Evolutionary conservation across 2,797 vertebrate genomes (phyloP).

Genomic region (Amazona finschi): DNA sequence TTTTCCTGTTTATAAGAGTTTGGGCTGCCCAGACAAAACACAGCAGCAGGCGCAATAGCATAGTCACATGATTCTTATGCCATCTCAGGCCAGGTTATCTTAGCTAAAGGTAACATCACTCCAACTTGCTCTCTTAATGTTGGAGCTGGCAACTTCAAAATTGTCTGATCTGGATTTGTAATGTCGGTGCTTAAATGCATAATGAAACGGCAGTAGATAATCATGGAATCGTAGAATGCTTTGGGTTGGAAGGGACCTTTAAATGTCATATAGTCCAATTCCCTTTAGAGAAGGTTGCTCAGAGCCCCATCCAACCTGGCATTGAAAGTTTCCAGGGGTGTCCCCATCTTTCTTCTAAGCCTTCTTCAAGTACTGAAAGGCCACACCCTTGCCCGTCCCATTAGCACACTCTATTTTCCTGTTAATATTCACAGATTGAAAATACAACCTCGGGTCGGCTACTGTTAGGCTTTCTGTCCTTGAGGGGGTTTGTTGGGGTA

Average conservation of each 20-base stretch:
- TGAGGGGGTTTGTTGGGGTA: neutral
- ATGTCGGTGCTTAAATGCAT: accelerated
- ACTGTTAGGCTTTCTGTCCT: neutral
- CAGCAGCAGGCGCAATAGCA: constrained; percentile 32
- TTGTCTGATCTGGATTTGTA: neutral
- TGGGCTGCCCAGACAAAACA: constrained; percentile 38
- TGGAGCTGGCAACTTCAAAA: neutral
- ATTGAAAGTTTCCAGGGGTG: neutral
- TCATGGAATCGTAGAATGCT: neutral
- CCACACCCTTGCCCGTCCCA: neutral
- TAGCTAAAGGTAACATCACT: neutral
- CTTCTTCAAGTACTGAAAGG: neutral
- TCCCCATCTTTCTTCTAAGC: neutral
- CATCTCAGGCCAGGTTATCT: neutral
- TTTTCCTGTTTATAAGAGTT: constrained; percentile 55
- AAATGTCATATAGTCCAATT: accelerated
- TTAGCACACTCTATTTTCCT: neutral
- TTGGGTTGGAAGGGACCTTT: neutral
- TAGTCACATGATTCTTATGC: neutral
- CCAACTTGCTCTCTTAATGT: neutral
- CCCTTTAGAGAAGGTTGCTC: neutral
- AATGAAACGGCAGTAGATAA: neutral
- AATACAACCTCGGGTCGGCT: neutral
- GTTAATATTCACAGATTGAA: neutral
- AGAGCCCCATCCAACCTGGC: accelerated